Evolutionary conservation across 1,140 invertebrate species (phyloP).

Genomic region (Helicoverpa zea): DNA sequence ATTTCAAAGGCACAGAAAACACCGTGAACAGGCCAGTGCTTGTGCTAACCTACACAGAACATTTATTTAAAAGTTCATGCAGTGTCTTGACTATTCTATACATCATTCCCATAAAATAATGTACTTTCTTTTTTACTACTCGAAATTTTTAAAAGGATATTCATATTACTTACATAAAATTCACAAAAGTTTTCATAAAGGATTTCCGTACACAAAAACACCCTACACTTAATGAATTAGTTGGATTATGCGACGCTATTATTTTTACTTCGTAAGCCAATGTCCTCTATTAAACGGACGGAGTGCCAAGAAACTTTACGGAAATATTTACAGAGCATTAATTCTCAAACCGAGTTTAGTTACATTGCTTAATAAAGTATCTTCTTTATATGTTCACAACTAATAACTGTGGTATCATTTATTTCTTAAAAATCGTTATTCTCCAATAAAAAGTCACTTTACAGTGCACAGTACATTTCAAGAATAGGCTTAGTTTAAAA

Average conservation of each 20-base stretch:
- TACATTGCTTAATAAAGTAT: no score
- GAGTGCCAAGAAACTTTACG: conserved; percentile 23
- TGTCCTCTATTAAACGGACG: conserved; percentile 23
- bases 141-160: not conserved
- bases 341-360: not conserved
- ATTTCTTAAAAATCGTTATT: no score
- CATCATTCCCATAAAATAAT: not conserved
- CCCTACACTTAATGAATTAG: conserved; percentile 20
- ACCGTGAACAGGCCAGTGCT: conserved; percentile 30
- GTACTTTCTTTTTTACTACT: conserved; percentile 25
- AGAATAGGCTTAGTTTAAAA: no score
- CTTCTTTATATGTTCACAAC: no score
- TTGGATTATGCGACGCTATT: conserved; percentile 24
- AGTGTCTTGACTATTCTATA: not conserved
- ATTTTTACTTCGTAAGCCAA: not conserved
- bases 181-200: not conserved
- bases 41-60: conserved; percentile 33
- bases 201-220: not conserved
- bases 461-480: no score
- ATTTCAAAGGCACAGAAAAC: conserved; percentile 43
- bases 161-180: not conserved
- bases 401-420: no score
- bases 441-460: no score
- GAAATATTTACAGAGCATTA: not conserved
- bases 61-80: not conserved